phyloP scores from a whole-genome alignment of 2,113 vertebrate species.

The Cygnus atratus region DNA sequence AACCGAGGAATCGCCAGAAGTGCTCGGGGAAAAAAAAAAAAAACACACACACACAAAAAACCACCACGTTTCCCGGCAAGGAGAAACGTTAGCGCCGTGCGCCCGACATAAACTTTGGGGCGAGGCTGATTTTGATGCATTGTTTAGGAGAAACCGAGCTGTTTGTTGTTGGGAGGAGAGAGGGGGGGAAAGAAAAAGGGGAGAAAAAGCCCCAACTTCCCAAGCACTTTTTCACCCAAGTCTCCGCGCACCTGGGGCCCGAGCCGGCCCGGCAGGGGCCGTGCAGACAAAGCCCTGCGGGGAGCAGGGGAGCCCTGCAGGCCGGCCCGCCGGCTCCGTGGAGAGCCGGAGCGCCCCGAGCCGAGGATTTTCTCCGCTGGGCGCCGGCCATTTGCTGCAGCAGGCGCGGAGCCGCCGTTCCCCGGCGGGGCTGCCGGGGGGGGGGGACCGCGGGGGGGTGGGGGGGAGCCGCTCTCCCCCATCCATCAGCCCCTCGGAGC shows the following conservation, averaged over 20 bases:
- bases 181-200: background rate
- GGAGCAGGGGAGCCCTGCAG: background rate
- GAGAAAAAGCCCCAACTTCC: background rate
- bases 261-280: background rate
- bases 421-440: background rate
- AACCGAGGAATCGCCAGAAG: background rate
- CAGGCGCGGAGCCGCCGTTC: constrained; percentile 25
- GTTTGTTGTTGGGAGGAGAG: background rate
- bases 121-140: constrained; percentile 28
- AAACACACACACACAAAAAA: no score
- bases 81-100: background rate
- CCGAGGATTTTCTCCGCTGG: background rate
- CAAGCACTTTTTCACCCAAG: background rate
- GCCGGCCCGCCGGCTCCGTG: background rate
- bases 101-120: constrained; percentile 9
- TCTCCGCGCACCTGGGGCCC: background rate
- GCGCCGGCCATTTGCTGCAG: constrained; percentile 70
- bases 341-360: no score
- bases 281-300: constrained; percentile 44
- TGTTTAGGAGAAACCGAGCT: constrained; percentile 1
- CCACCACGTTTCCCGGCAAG: background rate
- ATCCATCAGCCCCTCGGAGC: constrained; percentile 71
- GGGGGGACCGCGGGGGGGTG: background rate
- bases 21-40: background rate
- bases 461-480: constrained; percentile 31